Evolutionary conservation across 2,888 invertebrate genomes (phyloP).

Genomic region (Sinodicranocentrus sp.): DNA sequence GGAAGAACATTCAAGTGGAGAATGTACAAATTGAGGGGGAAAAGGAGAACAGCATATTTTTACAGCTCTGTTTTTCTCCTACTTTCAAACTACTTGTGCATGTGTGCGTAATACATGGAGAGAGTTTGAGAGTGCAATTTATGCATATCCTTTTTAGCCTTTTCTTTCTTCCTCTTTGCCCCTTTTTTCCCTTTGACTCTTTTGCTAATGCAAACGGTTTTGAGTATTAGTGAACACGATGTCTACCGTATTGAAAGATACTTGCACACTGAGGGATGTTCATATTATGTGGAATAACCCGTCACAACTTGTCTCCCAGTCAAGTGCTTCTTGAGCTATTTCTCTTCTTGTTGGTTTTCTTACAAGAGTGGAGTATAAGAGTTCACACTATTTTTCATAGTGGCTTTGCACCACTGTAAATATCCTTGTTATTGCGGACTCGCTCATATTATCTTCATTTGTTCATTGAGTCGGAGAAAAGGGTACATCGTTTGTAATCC

Average conservation of each 20-base stretch:
- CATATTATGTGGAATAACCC: constrained; percentile 13
- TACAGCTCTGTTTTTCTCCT: no score
- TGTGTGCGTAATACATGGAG: constrained; percentile 6
- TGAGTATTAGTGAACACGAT: constrained; percentile 15
- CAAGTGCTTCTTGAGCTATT: constrained; percentile 26
- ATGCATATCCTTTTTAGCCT: constrained; percentile 1
- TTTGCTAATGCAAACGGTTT: constrained; percentile 16
- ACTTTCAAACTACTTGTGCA: neutral
- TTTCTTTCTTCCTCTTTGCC: neutral
- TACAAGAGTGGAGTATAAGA: neutral
- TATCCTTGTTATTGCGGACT: constrained; percentile 4
- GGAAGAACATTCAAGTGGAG: no score
- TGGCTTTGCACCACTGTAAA: neutral
- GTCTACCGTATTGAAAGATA: constrained; percentile 17
- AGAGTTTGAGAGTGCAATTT: neutral
- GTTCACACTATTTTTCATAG: neutral
- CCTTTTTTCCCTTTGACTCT: neutral
- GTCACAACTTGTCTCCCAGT: constrained; percentile 20
- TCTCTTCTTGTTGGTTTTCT: neutral
- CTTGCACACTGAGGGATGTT: no score
- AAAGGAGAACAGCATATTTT: no score
- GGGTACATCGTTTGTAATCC: no score
- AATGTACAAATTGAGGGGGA: no score
- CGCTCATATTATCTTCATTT: constrained; percentile 19
- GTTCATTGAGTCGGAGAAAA: constrained; percentile 10